Evolutionary conservation across 2,797 vertebrate genomes (phyloP), one percentile per base, ranked within the genome.

Genomic region (Paguma larvata): DNA sequence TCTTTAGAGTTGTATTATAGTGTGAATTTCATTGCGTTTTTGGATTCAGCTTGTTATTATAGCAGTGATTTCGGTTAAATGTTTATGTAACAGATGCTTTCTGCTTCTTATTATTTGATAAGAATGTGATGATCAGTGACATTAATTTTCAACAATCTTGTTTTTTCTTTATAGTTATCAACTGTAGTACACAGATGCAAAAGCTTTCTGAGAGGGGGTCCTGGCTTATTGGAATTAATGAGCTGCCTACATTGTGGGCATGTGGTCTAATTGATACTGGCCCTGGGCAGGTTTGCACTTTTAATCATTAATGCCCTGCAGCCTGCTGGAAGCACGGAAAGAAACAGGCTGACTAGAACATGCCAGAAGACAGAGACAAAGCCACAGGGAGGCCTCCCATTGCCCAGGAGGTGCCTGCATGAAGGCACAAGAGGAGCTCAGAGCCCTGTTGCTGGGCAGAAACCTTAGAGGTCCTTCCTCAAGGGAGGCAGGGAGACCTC

Each of bases 251-350:
- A 65, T 56, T 34, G 91, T 94, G 86, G 89, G 94, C 10, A 1
- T 84, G 63, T 95, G 62, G 93, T 83, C 89, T 96, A 88, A 97
- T 84, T 94, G 85, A 93, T 95, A 96, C 51, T 73, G 93, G 91
- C 82, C 93, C 92, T 92, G 63, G 78, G 89, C 85, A 94, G 92
- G 91, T 89, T 97, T 94, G 56, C 32, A 97, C 93, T 97, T 97
- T 91, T 96, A 95, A 94, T 98, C 97, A 95, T 86, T 96, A 95
- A 93, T 97, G 92, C 93, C 93, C 96, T 96, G 92, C 41, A 95
- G 97, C 95, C 96, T 94, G 87, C 94, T 93, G 15, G 87, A 95
- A 97, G 93, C 94, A 80, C 67, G 5, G 85, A 72, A 93, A 94
- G 72, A 96, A 98, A 94, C 44, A 94, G 51, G 73, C 94, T 95